phyloP scores from a whole-genome alignment of 1,140 invertebrate genomes.

The Habropoda laboriosa region DNA sequence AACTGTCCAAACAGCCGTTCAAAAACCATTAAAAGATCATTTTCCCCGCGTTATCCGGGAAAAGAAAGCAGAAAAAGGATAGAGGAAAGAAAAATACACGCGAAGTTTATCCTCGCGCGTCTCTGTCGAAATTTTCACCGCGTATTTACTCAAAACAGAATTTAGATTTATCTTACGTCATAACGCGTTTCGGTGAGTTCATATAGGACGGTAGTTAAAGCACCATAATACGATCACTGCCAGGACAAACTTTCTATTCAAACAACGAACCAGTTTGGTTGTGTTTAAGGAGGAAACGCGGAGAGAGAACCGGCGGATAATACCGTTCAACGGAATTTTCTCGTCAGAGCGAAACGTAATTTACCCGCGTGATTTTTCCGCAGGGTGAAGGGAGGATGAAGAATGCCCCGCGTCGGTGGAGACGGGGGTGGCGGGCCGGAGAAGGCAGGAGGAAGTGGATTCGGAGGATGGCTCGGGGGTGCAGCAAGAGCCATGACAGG shows the following conservation, averaged over 20 bases:
- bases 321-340: neutral
- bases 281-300: neutral
- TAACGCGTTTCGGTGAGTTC: neutral
- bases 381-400: conserved; percentile 80
- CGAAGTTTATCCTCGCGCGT: conserved; percentile 4
- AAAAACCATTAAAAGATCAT: too few relatives aligned
- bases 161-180: conserved; percentile 28
- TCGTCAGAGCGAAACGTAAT: conserved; percentile 3
- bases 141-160: conserved; percentile 37
- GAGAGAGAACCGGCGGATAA: neutral
- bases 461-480: conserved; percentile 75
- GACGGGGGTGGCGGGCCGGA: conserved; percentile 73
- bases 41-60: too few relatives aligned
- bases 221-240: conserved; percentile 12
- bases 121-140: neutral
- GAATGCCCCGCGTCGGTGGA: conserved; percentile 77
- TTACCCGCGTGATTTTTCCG: neutral
- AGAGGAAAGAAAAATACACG: neutral
- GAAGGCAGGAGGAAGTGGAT: conserved; percentile 65
- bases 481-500: conserved; percentile 74
- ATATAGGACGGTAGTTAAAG: neutral
- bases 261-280: neutral
- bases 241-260: conserved; percentile 1
- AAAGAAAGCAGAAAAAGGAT: neutral
- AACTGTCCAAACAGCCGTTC: too few relatives aligned